These are phyloP conservation scores for Tetramorium parvispinum DNA, from an alignment of 1,140 invertebrate species.

Conservation along the genomic window DNA sequence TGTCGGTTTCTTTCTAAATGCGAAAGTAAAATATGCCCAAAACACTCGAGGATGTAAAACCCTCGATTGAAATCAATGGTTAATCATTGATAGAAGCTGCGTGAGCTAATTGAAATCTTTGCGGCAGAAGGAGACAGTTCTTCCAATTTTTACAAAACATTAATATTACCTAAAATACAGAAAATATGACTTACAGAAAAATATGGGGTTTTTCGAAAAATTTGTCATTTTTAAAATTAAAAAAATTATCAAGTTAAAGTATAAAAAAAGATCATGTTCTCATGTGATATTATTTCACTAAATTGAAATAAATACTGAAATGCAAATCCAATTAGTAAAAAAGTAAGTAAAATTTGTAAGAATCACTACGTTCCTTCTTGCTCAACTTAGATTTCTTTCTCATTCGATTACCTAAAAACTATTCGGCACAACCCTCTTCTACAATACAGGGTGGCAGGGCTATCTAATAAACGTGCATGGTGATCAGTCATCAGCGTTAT, in stretches of 20 bases:
- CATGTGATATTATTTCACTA: background rate
- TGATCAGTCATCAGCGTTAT: slow-evolving; percentile 1
- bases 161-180: background rate
- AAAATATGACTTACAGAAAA: background rate
- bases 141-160: background rate
- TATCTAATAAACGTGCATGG: slow-evolving; percentile 36
- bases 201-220: background rate
- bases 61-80: slow-evolving; percentile 8
- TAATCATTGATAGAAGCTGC: background rate
- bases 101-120: slow-evolving; percentile 18
- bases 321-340: background rate
- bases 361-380: background rate
- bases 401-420: slow-evolving; percentile 32
- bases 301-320: background rate
- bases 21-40: slow-evolving; percentile 29
- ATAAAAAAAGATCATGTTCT: background rate
- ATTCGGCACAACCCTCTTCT: slow-evolving; percentile 17
- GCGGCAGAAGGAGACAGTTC: background rate
- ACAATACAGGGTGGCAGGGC: background rate
- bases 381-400: background rate
- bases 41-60: slow-evolving; percentile 22
- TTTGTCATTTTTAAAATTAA: background rate
- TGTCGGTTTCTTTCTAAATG: slow-evolving; percentile 22
- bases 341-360: background rate
- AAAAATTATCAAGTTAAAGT: background rate